Evolutionary conservation across 2,888 invertebrate species (phyloP), one percentile per base, ranked within the genome.

Genomic region (Anagyrus pseudococci): DNA sequence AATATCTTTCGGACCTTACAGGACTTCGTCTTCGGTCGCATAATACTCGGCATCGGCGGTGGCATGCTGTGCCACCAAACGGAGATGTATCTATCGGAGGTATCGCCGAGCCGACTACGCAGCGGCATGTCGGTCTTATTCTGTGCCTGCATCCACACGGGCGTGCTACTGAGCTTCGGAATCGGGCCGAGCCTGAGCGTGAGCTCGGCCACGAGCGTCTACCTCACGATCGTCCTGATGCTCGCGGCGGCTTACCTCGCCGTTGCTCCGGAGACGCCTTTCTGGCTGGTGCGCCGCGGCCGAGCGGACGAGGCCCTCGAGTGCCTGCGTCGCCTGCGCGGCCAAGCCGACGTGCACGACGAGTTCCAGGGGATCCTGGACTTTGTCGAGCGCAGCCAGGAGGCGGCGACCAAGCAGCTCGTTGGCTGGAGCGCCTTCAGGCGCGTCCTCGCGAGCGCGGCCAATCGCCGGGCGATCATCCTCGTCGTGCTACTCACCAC

Each of bases 71-170:
- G 58, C 22, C 58, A 65, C n/a, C 59, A 66, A 19, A 60, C 66
- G 8, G 68, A 67, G 50, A 62, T 66, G 26, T 66, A 67, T 41
- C 62, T 68, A 2, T 67, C 68, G 22, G 67, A 67, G 48, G 50
- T 64, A 23, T 58, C 64, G 13, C 55, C 60, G 6, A 19, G 49
- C 1, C 23, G 29, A 4, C 43, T 53, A 8, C 67, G 67, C 17
- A 59, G 66, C 10, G 53, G 48, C n/a, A 54, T 67, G 48, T 67
- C 67, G 25, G 62, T 64, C n/a, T 23, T 47, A 7, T 64, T 64
- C n/a, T 62, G 64, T 47, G 62, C 40, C 1, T 57, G 60, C 20
- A 25, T 66, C 3, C 68, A 68, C 46, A n/a, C 64, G 37, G 68
- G 68, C 13, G 44, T 66, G 19, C 40, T 68, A 22, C 19, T 64